Evolutionary conservation across 92 coral and sea anemone genomes (phyloP), one percentile per base, ranked within the genome.

Genomic region (Zoanthus sociatus): DNA sequence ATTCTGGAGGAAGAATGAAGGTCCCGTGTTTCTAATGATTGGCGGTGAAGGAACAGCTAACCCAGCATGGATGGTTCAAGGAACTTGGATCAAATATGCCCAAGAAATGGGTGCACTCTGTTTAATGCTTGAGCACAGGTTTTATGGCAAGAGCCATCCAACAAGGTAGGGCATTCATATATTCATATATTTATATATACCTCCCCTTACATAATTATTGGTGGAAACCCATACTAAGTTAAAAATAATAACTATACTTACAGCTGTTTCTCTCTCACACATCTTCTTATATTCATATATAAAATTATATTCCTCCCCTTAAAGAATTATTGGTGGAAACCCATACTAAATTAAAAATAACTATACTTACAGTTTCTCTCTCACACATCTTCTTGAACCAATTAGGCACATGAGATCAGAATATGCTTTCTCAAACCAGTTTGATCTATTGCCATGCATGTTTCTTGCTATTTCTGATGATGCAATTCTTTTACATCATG

Each of bases 21-120:
- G 99, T 15, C 97, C 99, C 4, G 98, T 97, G 45, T 97, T 97
- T 88, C 84, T 97, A 47, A 93, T 93, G 98, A 93, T 97, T 44
- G 99, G 99, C 63, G 99, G 99, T 13, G 99, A 97, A 91, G 99
- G 99, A 44, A 92, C 94, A 17, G 97, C 98, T 15, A 95, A 87
- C 69, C 98, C 99, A 72, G 93, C 92, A 10, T 97, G 99, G 99
- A 83, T 97, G 88, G 91, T 93, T 10, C 92, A 89, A 47, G 99
- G 99, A 10, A 90, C 90, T 64, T 92, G 93, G 99, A 93, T 95
- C 90, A 87, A 92, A 71, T 93, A 97, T 97, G 99, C 98, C 5
- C 51, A 94, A 68, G 93, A 90, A 54, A 87, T 95, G 71, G 99
- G 99, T 17, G 98, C 99, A 21, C 89, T 97, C 61, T 87, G 94